Evolutionary conservation across 2,888 invertebrate species (phyloP).

Genomic region (Platycheirus albimanus): DNA sequence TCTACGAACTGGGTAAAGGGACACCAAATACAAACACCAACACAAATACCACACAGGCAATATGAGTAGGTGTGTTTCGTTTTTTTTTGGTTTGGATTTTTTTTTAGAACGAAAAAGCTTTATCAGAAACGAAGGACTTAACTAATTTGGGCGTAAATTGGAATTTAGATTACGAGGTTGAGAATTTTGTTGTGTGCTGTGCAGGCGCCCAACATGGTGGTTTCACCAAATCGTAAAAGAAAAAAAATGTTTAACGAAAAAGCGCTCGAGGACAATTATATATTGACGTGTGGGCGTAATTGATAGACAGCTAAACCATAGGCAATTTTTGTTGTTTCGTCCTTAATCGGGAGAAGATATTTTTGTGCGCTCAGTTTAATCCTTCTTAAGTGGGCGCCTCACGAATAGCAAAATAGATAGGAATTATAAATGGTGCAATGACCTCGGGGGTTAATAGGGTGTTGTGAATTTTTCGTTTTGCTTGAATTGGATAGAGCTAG

Average conservation of each 20-base stretch:
- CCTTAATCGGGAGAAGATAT: constrained; percentile 31
- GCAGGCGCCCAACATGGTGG: too few species aligned
- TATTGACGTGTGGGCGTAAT: constrained; percentile 50
- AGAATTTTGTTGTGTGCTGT: constrained; percentile 9
- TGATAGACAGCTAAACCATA: constrained; percentile 50
- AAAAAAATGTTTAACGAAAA: neutral
- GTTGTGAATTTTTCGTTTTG: neutral
- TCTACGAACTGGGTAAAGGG: too few species aligned
- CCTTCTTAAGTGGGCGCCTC: constrained; percentile 35
- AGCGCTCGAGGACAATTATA: constrained; percentile 20
- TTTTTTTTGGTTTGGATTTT: neutral
- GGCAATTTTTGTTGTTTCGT: constrained; percentile 44
- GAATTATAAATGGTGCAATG: constrained; percentile 43
- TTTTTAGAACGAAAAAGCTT: constrained; percentile 22
- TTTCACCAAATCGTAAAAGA: neutral
- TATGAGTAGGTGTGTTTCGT: too few species aligned
- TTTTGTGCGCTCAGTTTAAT: constrained; percentile 40
- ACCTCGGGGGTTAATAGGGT: neutral
- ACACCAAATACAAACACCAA: neutral
- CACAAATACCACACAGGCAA: too few species aligned
- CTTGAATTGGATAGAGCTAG: neutral
- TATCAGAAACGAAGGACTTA: constrained; percentile 43
- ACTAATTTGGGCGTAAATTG: constrained; percentile 67
- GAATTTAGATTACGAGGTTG: constrained; percentile 46
- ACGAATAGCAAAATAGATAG: neutral